Conservation (phyloP, 30 jellyfish, hydroid and myxozoan genomes). For the Pseudorhiza aurosa region DNA sequence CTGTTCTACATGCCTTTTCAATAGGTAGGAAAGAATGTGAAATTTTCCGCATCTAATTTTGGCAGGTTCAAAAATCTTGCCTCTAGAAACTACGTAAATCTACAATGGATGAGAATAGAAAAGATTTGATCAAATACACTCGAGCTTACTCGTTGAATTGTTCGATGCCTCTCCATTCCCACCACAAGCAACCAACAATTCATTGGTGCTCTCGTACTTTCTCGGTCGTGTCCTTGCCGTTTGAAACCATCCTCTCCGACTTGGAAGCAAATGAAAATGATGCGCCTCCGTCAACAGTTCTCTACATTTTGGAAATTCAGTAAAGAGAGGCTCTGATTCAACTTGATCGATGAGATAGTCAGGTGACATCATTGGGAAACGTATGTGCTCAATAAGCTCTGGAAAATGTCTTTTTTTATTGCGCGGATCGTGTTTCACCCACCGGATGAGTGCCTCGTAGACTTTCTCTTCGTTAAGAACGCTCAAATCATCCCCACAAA, state of each 20-base stretch:
- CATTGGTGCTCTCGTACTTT: constrained; percentile 94
- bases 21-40: too few relatives aligned
- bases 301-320: constrained; percentile 87
- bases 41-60: too few relatives aligned
- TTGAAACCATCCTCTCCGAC: constrained; percentile 88
- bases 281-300: constrained; percentile 94
- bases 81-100: too few relatives aligned
- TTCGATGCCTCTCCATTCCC: constrained; percentile 97
- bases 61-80: too few relatives aligned
- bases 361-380: constrained; percentile 96
- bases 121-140: too few relatives aligned
- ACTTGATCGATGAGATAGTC: constrained; percentile 97
- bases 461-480: constrained; percentile 95
- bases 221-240: constrained; percentile 95
- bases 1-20: too few relatives aligned
- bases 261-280: constrained; percentile 91
- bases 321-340: constrained; percentile 89
- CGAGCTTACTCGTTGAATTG: constrained; percentile 89
- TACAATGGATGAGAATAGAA: too few relatives aligned
- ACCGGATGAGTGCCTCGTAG: constrained; percentile 89
- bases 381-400: constrained; percentile 86
- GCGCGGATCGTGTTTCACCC: constrained; percentile 85
- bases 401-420: constrained; percentile 70
- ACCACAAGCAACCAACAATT: constrained; percentile 95
- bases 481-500: constrained; percentile 89